These are phyloP conservation scores for Polypterus bichir DNA, from an alignment of 2,113 vertebrate species.

Conservation along the genomic window DNA sequence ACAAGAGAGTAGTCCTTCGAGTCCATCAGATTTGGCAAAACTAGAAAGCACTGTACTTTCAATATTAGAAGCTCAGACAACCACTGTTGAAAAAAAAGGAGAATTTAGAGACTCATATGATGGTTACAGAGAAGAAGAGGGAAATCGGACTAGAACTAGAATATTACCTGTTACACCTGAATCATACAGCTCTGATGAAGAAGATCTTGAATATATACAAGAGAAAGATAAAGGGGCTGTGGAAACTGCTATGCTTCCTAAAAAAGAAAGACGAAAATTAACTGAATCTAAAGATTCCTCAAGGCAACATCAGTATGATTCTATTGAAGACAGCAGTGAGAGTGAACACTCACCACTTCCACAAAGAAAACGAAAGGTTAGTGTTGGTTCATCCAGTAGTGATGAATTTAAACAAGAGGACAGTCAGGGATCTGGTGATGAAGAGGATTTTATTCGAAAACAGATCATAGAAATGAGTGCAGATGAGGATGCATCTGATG, in stretches of 20 bases:
- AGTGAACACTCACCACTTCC: constrained; percentile 72
- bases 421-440: constrained; percentile 78
- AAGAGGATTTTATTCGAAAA: constrained; percentile 81
- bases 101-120: constrained; percentile 38
- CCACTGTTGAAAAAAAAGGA: constrained; percentile 39
- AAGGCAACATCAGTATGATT: constrained; percentile 50
- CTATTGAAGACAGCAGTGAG: constrained; percentile 71
- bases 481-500: constrained; percentile 74
- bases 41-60: constrained; percentile 84
- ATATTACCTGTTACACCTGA: constrained; percentile 51
- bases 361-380: constrained; percentile 56
- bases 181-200: constrained; percentile 61
- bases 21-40: constrained; percentile 81
- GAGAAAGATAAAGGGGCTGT: constrained; percentile 29
- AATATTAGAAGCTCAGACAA: constrained; percentile 77
- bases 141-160: constrained; percentile 53
- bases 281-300: constrained; percentile 32
- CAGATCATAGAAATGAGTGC: constrained; percentile 85
- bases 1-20: constrained; percentile 67
- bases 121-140: constrained; percentile 35
- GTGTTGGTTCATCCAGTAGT: constrained; percentile 69
- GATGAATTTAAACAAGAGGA: constrained; percentile 73
- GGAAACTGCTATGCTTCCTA: constrained; percentile 29
- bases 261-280: constrained; percentile 34
- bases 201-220: constrained; percentile 42